These are phyloP conservation scores for Gymnobelideus leadbeateri DNA, from an alignment of 2,113 vertebrate genomes.

Conservation along the genomic window DNA sequence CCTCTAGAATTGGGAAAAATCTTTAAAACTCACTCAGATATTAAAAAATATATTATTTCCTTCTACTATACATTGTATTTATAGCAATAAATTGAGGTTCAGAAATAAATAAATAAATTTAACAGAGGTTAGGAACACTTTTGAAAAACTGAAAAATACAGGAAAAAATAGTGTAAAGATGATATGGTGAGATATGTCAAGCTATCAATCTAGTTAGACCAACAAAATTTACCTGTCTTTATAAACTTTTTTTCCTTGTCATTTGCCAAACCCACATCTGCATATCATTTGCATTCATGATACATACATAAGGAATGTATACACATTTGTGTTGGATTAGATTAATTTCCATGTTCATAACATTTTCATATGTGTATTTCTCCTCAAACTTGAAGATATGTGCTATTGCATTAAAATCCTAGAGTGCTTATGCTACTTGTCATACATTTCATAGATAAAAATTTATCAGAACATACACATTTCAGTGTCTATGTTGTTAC, in stretches of 20 bases:
- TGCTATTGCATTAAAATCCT: slow-evolving; percentile 74
- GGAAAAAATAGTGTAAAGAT: background rate
- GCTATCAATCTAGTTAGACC: slow-evolving; percentile 58
- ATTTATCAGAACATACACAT: slow-evolving; percentile 54
- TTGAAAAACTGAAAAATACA: slow-evolving; percentile 37
- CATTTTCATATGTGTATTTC: slow-evolving; percentile 80
- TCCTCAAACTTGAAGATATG: slow-evolving; percentile 77
- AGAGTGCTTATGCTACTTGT: slow-evolving; percentile 64
- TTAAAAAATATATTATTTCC: slow-evolving; percentile 25
- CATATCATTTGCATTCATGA: slow-evolving; percentile 80
- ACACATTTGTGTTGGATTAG: slow-evolving; percentile 74
- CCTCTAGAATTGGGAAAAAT: background rate
- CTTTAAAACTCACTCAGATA: background rate
- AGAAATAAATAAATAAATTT: background rate
- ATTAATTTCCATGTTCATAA: slow-evolving; percentile 74
- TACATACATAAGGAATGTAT: slow-evolving; percentile 71
- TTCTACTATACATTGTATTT: slow-evolving; percentile 16
- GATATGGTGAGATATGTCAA: slow-evolving; percentile 10
- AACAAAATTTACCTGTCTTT: slow-evolving; percentile 55
- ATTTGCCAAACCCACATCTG: slow-evolving; percentile 80
- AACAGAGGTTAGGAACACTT: background rate
- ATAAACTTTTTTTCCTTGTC: slow-evolving; percentile 56
- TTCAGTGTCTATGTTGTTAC: slow-evolving; percentile 72
- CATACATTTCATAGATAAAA: slow-evolving; percentile 71
- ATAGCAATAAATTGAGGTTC: slow-evolving; percentile 8